Evolutionary conservation across 2,797 vertebrate species (phyloP).

Genomic region (Coregonus suidteri): DNA sequence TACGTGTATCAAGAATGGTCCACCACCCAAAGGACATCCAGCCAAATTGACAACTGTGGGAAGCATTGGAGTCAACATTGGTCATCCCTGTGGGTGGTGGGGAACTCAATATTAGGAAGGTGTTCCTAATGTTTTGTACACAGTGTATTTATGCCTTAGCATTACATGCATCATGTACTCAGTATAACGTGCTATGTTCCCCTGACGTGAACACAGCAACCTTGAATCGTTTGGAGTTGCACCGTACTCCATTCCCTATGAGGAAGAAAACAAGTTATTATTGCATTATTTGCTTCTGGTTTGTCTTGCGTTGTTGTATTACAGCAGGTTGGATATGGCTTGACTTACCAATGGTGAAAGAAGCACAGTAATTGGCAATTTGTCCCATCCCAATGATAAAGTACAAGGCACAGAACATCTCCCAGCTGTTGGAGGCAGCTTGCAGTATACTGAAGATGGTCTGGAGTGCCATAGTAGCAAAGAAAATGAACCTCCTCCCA

Average conservation of each 20-base stretch:
- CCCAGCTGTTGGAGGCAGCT: slow-evolving; percentile 79
- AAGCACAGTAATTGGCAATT: slow-evolving; percentile 83
- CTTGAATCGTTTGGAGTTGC: neutral
- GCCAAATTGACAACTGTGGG: no score
- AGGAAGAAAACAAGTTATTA: neutral
- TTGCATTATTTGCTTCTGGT: neutral
- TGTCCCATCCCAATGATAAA: slow-evolving; percentile 81
- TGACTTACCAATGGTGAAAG: slow-evolving; percentile 79
- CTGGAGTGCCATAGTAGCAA: slow-evolving; percentile 78
- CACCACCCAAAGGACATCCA: no score
- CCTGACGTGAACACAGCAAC: neutral
- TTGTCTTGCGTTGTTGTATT: neutral
- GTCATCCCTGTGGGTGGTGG: no score
- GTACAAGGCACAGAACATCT: slow-evolving; percentile 79
- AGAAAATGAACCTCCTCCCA: slow-evolving; percentile 78
- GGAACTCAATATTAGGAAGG: no score
- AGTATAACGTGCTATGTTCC: no score
- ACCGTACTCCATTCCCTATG: neutral
- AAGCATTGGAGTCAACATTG: no score
- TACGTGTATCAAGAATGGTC: no score
- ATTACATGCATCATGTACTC: no score
- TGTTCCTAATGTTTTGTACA: no score
- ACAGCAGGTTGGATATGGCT: neutral
- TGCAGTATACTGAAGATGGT: slow-evolving; percentile 82
- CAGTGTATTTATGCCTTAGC: no score